These are phyloP conservation scores for Xiphophorus maculatus DNA, from an alignment of 2,113 vertebrate species.

Conservation along the genomic window DNA sequence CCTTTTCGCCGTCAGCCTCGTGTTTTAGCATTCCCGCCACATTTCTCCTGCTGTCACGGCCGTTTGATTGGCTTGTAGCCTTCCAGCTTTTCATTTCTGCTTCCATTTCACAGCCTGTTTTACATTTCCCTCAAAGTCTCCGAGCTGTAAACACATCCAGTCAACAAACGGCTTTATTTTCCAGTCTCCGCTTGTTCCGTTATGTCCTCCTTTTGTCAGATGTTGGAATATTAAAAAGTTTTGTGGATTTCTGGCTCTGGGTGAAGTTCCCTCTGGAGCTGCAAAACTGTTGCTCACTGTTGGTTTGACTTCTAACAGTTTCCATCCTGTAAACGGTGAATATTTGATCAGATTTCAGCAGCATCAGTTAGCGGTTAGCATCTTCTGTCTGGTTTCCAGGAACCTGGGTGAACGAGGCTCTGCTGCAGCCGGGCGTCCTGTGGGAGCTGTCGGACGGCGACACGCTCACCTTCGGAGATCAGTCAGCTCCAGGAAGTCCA, in stretches of 20 bases:
- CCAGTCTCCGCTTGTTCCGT: not conserved
- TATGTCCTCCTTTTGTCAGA: constrained; percentile 7
- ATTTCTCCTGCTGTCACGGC: constrained; percentile 30
- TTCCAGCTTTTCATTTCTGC: constrained; percentile 27
- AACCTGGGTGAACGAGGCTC: constrained; percentile 89
- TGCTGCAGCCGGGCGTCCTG: constrained; percentile 78
- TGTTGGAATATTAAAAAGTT: constrained; percentile 9
- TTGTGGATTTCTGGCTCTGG: not conserved
- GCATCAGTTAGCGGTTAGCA: not conserved
- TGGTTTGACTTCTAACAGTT: not conserved
- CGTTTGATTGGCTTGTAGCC: constrained; percentile 43
- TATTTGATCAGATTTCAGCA: not conserved
- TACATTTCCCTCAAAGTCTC: constrained; percentile 15
- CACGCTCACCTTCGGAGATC: constrained; percentile 84
- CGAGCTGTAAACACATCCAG: constrained; percentile 43
- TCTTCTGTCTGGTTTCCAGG: constrained; percentile 69
- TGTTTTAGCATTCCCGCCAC: constrained; percentile 43
- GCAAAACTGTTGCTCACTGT: not conserved
- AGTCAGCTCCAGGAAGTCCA: constrained; percentile 71
- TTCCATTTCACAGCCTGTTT: constrained; percentile 42
- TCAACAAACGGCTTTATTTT: constrained; percentile 38
- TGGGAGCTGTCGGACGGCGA: constrained; percentile 87
- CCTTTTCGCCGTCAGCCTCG: constrained; percentile 36
- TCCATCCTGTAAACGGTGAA: not conserved
- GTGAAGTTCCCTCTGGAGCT: not conserved